Conservation (phyloP, 2,797 vertebrate genomes). For the Synaphobranchus kaupii region DNA sequence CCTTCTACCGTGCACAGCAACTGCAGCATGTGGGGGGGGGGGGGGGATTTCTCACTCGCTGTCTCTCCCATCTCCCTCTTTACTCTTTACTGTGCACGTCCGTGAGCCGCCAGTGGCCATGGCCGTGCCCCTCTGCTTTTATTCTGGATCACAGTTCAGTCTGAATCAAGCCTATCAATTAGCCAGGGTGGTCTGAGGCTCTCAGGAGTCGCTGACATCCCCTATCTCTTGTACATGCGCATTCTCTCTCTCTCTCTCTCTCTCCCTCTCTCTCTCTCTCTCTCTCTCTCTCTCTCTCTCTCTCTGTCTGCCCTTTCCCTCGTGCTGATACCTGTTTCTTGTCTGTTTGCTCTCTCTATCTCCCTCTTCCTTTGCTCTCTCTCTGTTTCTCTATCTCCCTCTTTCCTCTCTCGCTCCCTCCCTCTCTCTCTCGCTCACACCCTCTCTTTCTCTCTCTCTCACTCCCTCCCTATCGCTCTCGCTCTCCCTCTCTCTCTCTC, state of each 20-base stretch:
- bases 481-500: not conserved
- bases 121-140: slow-evolving; percentile 44
- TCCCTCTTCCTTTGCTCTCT: not conserved
- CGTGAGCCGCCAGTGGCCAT: slow-evolving; percentile 29
- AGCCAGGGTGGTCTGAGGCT: not conserved
- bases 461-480: no score
- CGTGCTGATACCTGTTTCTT: not conserved
- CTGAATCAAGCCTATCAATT: not conserved
- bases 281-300: not conserved
- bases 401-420: no score
- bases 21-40: slow-evolving; percentile 49
- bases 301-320: not conserved
- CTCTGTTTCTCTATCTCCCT: not conserved
- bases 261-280: not conserved
- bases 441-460: no score
- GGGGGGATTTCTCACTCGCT: slow-evolving; percentile 40
- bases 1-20: slow-evolving; percentile 55
- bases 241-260: not conserved
- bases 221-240: not conserved
- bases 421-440: no score
- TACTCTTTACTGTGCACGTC: slow-evolving; percentile 55
- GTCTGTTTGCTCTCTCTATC: not conserved
- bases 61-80: not conserved
- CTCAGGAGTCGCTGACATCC: slow-evolving; percentile 17
- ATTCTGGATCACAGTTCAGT: not conserved